phyloP scores from a whole-genome alignment of 2,113 vertebrate genomes.

The Muscicapa adusta region DNA sequence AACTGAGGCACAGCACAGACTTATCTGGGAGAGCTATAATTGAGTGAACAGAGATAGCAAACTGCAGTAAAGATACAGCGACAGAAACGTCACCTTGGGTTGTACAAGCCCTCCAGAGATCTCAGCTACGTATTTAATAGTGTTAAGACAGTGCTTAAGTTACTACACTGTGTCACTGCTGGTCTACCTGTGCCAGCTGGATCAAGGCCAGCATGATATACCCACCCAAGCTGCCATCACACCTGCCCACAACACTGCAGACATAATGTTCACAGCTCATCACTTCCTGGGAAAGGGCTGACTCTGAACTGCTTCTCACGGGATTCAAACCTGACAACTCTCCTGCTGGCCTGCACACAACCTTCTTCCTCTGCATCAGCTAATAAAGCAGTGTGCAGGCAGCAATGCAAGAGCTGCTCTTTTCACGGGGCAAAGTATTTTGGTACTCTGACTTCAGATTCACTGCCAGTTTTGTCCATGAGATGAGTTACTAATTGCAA shows the following conservation, averaged over 20 bases:
- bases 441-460: background rate
- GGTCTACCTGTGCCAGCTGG: slow-evolving; percentile 51
- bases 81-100: background rate
- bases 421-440: background rate
- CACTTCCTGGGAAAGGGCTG: background rate
- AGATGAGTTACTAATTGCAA: slow-evolving; percentile 6
- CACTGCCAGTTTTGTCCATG: background rate
- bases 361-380: background rate
- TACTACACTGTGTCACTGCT: background rate
- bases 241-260: slow-evolving; percentile 11
- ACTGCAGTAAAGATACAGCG: background rate
- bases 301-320: background rate
- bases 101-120: slow-evolving; percentile 15
- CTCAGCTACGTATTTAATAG: slow-evolving; percentile 1
- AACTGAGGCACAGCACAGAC: background rate
- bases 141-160: slow-evolving; percentile 9
- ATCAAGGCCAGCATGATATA: background rate
- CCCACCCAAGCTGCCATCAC: slow-evolving; percentile 8
- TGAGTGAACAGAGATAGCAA: background rate
- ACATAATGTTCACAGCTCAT: background rate
- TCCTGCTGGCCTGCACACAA: background rate
- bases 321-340: background rate
- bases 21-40: background rate
- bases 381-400: background rate
- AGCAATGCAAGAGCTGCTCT: background rate